These are phyloP conservation scores for Pseudomyrmex concolor DNA, from an alignment of 1,140 invertebrate genomes.

Conservation along the genomic window DNA sequence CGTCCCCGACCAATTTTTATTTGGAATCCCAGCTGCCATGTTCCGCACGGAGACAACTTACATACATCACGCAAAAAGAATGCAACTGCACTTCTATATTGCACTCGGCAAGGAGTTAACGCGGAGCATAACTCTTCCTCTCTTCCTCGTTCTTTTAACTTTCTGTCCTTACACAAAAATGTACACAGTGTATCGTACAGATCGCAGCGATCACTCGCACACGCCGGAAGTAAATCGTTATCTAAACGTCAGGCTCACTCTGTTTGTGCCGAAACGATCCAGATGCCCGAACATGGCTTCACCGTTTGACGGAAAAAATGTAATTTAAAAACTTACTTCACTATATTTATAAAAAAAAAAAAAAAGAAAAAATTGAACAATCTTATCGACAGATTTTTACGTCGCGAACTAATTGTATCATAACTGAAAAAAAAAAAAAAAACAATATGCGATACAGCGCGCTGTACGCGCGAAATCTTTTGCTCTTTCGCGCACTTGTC, in stretches of 20 bases:
- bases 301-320: background rate
- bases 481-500: constrained; percentile 20
- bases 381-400: constrained; percentile 68
- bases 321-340: background rate
- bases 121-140: background rate
- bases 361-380: background rate
- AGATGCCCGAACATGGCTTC: background rate
- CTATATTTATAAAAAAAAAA: background rate
- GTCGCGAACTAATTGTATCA: constrained; percentile 79
- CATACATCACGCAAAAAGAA: constrained; percentile 22
- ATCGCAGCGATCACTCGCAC: constrained; percentile 14
- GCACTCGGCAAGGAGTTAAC: background rate
- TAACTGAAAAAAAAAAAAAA: constrained; percentile 75
- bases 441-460: constrained; percentile 60
- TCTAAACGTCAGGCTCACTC: constrained; percentile 36
- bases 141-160: background rate
- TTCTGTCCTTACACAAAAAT: background rate
- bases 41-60: constrained; percentile 24
- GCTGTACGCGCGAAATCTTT: constrained; percentile 63
- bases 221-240: constrained; percentile 8
- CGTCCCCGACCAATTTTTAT: constrained; percentile 31
- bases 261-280: background rate
- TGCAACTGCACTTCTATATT: constrained; percentile 9
- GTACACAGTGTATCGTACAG: constrained; percentile 5
- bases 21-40: constrained; percentile 42